Evolutionary conservation across 2,888 invertebrate species (phyloP), one percentile per base, ranked within the genome.

Genomic region (Anthrax anthrax): DNA sequence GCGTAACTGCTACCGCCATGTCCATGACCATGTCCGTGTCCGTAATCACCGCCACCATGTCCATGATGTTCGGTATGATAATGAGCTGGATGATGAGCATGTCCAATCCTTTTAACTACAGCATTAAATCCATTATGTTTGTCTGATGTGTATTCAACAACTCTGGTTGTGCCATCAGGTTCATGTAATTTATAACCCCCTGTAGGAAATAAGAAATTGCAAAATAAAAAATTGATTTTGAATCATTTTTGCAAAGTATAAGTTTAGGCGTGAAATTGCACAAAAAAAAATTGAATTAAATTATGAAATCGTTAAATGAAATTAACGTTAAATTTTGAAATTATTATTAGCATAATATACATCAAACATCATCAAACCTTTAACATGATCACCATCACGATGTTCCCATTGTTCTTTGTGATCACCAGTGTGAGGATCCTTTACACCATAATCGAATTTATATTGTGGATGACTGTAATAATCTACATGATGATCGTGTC

Each of bases 331-430:
- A 8, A 39, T 39, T 32, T 29, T 9, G 9, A 19, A n/a, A 12
- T 37, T 29, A 37, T 29, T 14, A n/a, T n/a, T n/a, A n/a, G n/a
- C n/a, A n/a, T n/a, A n/a, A n/a, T n/a, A n/a, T n/a, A n/a, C n/a
- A n/a, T n/a, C n/a, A n/a, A n/a, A n/a, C n/a, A n/a, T n/a, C n/a
- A n/a, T n/a, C 3, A 32, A 29, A 59, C 65, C 65, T 52, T 73
- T 73, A 6, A 74, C 74, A 48, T 61, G 58, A 55, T 72, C 73
- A 19, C 74, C 74, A 55, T 73, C 70, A 36, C 73, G 66, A 37
- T 69, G 63, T 57, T 74, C 74, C 61, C 69, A 66, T 52, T 70
- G 70, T 48, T 65, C 66, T 55, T 72, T 72, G 18, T 68, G 62
- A 47, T 71, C 72, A 2, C 71, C 71, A 2, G 71, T 71, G 37